These are phyloP conservation scores for Chondrilla cf. caribensis DNA, from an alignment of 37 sponge, comb jelly and placozoan genomes.

Conservation along the genomic window DNA sequence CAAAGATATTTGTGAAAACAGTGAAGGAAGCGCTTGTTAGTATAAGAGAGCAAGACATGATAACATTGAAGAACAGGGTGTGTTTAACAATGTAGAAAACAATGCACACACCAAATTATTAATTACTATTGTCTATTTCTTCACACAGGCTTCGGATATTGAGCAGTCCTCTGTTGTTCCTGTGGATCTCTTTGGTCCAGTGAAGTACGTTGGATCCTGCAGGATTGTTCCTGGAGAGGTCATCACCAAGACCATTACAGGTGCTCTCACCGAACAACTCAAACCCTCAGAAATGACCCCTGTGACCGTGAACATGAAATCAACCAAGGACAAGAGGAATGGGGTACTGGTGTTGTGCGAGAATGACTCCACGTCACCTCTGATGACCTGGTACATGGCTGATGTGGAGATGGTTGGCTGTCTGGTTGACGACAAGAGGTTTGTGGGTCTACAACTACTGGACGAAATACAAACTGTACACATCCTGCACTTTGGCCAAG, in stretches of 20 bases:
- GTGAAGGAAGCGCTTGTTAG: slow-evolving; percentile 25
- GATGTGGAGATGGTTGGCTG: slow-evolving; percentile 9
- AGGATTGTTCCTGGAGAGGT: neutral
- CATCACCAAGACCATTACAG: slow-evolving; percentile 5
- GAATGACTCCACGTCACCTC: neutral
- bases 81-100: neutral
- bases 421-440: neutral
- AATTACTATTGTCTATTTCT: neutral
- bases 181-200: slow-evolving; percentile 5
- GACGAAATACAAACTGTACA: neutral
- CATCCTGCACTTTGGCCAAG: neutral
- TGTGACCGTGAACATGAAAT: neutral
- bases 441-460: neutral
- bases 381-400: neutral
- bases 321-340: neutral
- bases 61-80: neutral
- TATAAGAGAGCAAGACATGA: neutral
- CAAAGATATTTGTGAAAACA: slow-evolving; percentile 36
- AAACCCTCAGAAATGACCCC: neutral
- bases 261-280: neutral
- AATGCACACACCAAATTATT: neutral
- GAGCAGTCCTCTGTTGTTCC: neutral
- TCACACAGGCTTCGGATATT: slow-evolving; percentile 7
- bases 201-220: neutral
- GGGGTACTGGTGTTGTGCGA: neutral